These are phyloP conservation scores for Macropodus opercularis DNA, from an alignment of 2,797 vertebrate genomes.

Conservation along the genomic window DNA sequence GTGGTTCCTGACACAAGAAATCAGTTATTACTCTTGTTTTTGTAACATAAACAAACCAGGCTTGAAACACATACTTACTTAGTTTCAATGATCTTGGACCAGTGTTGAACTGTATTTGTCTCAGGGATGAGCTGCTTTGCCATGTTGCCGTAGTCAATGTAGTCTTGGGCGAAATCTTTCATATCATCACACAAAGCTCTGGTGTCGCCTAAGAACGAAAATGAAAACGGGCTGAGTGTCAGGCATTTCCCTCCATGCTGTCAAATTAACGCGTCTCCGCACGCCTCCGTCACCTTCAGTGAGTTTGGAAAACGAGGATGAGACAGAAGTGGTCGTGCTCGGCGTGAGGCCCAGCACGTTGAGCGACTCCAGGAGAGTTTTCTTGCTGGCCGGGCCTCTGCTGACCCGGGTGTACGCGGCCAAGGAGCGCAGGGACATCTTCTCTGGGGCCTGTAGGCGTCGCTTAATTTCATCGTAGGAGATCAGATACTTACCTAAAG, in stretches of 20 bases:
- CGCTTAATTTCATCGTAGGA: constrained; percentile 84
- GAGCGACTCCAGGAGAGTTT: constrained; percentile 81
- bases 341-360: constrained; percentile 81
- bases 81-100: constrained; percentile 87
- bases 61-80: constrained; percentile 65
- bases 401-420: constrained; percentile 86
- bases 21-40: not conserved
- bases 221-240: not conserved
- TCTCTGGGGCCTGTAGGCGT: constrained; percentile 83
- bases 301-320: constrained; percentile 86
- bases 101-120: constrained; percentile 85
- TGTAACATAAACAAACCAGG: not conserved
- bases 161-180: constrained; percentile 84
- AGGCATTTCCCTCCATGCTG: not conserved
- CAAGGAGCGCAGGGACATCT: constrained; percentile 85
- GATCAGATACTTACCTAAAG: constrained; percentile 78
- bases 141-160: constrained; percentile 83
- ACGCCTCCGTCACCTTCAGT: constrained; percentile 77
- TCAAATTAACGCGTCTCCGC: not conserved
- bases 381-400: constrained; percentile 86
- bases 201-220: constrained; percentile 76
- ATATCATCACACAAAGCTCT: constrained; percentile 81
- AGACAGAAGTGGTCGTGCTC: constrained; percentile 85
- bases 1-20: constrained; percentile 74
- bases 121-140: constrained; percentile 84